Percentiles rank a stretch among this genome's conserved stretches.
Conservation (phyloP, 1,140 invertebrate species). For the Maconellicoccus hirsutus region DNA sequence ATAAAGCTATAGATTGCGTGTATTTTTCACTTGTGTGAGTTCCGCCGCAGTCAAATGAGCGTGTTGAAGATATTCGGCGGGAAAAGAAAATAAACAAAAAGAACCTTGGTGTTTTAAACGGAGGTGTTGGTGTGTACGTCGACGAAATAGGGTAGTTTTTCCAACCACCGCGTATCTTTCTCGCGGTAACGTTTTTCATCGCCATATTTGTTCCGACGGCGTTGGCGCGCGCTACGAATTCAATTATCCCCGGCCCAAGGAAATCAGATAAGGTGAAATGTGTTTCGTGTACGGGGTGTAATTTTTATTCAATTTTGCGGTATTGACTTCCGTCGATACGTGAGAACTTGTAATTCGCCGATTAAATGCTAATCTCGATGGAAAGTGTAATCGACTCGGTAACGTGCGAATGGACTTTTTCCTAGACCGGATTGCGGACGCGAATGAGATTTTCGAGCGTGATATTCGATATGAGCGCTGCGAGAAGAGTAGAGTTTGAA, state of each 20-base stretch:
- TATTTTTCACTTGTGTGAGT: background rate
- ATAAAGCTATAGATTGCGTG: background rate
- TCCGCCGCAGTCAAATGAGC: background rate
- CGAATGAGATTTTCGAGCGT: too few relatives aligned
- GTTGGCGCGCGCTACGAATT: background rate
- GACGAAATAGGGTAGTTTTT: too few relatives aligned
- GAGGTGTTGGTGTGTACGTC: too few relatives aligned
- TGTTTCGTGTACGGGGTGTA: background rate
- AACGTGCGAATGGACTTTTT: too few relatives aligned
- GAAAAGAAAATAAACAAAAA: too few relatives aligned
- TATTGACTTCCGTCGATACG: background rate
- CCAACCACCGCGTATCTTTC: too few relatives aligned
- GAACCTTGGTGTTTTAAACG: too few relatives aligned
- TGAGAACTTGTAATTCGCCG: background rate
- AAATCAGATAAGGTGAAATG: slow-evolving; percentile 4
- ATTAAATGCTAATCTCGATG: background rate
- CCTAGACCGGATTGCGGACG: too few relatives aligned
- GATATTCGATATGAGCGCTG: too few relatives aligned
- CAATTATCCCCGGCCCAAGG: background rate
- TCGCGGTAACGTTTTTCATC: background rate
- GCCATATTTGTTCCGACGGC: background rate
- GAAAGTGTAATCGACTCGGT: too few relatives aligned
- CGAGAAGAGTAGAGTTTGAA: too few relatives aligned
- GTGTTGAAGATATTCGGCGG: background rate
- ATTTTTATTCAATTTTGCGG: background rate